Evolutionary conservation across 2,888 invertebrate species (phyloP), one percentile per base, ranked within the genome.

Genomic region (Polymixis lichenea): DNA sequence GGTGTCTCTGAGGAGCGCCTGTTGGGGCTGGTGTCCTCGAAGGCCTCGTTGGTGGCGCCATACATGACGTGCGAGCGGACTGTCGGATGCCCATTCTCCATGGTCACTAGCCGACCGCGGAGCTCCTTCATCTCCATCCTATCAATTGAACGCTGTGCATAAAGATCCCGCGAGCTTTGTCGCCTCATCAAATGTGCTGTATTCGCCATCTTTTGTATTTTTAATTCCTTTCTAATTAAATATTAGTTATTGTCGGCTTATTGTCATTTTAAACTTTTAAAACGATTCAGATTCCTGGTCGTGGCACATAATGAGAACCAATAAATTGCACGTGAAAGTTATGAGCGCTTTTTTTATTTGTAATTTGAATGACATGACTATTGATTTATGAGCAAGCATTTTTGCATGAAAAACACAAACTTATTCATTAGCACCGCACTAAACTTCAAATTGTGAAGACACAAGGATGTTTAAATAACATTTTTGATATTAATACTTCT

Each of bases 1-100:
- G 95, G 95, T 0, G 95, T 95, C 77, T 95, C 95, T 1, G 94
- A 92, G 0, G 95, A 95, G 1, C 94, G 93, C 75, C 94, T 89
- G 85, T 95, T 95, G 0, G 96, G 96, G 78, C 96, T 95, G 3
- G 96, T 95, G 84, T 97, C 97, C 89, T 97, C 95, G 91, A 98
- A 99, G 53, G 98, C 99, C 86, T 98, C 98, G 94, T 99, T 99
- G 32, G 98, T 98, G 32, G 99, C 98, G 4, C 99, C 99, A 92
- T 99, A 99, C 94, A 97, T 97, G 64, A 97, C 97, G 79, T 97
- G 95, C 5, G 95, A 89, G 62, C 95, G 92, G 80, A 95, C 94
- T 1, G 94, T 90, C 38, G 95, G 96, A 25, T 96, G 96, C 25
- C 97, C 97, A 89, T 97, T 98, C 91, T 98, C 98, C 91, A 97